Percentiles rank a stretch among this genome's conserved stretches.
Evolutionary conservation across 2,888 invertebrate species (phyloP).

Genomic region (Torymus tubicola): DNA sequence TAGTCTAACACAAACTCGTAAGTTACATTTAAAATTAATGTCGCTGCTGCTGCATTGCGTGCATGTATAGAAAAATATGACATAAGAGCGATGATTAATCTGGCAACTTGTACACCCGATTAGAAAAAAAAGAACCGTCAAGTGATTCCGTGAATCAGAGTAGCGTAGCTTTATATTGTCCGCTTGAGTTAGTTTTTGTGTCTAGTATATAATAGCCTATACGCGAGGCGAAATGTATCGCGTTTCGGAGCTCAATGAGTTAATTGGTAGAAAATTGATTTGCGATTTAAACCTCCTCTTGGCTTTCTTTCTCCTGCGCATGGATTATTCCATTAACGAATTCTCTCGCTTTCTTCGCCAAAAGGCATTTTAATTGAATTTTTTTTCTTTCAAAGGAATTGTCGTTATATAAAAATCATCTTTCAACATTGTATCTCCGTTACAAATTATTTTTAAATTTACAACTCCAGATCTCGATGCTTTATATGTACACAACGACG

Average conservation of each 20-base stretch:
- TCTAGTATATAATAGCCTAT: neutral
- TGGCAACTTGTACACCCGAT: neutral
- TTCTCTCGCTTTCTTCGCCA: too few relatives aligned
- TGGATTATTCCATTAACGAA: too few relatives aligned
- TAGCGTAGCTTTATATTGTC: slow-evolving; percentile 13
- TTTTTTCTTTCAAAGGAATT: too few relatives aligned
- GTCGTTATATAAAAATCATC: too few relatives aligned
- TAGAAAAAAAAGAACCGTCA: neutral
- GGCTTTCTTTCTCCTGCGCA: neutral
- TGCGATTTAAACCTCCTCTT: slow-evolving; percentile 13
- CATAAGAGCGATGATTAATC: slow-evolving; percentile 48
- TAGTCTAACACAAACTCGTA: too few relatives aligned
- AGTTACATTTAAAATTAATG: too few relatives aligned
- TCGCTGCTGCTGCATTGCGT: too few relatives aligned
- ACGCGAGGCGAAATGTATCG: neutral
- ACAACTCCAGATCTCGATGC: too few relatives aligned
- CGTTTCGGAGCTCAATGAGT: slow-evolving; percentile 23
- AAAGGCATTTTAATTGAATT: too few relatives aligned
- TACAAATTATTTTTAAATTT: too few relatives aligned
- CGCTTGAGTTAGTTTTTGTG: slow-evolving; percentile 28
- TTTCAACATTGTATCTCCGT: too few relatives aligned
- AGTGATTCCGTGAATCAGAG: slow-evolving; percentile 47
- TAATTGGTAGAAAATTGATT: slow-evolving; percentile 48
- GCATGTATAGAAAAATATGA: slow-evolving; percentile 22
- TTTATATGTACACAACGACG: too few relatives aligned